Base-by-base conservation (phyloP, 1,140 invertebrate species). In the Lithobius niger region DNA sequence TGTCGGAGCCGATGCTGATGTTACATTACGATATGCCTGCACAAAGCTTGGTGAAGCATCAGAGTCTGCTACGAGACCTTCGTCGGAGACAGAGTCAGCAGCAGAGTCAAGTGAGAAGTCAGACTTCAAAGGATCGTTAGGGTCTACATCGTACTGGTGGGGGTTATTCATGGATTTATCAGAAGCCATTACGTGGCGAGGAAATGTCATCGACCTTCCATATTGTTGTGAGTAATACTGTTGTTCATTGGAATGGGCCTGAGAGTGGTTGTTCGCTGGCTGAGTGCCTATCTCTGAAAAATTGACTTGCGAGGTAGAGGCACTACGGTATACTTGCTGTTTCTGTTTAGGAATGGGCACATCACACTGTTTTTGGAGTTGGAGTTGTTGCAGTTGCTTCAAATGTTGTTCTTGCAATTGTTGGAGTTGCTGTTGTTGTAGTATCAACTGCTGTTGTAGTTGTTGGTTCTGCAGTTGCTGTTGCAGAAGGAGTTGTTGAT, bases 241-340 rank as follows among this genome's bases (percentile, higher is more conserved):
- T 27, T 47, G 45, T 24, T 52, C 47, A 24, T 36, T 36, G n/a
- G 31, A 36, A 36, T 10, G 6, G 6, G 6, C 31, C n/a, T 36
- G 31, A 36, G 31, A n/a, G n/a, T 10, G 6, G n/a, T 36, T 36
- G n/a, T 36, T 36, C 31, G n/a, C 6, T 36, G 6, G 6, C 6
- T 36, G n/a, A 36, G 31, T 6, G 31, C n/a, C 31, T 45, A 18
- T 21, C 4, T 45, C 43, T 18, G 43, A 45, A 10, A 45, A 4
- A 65, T 88, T 84, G 40, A 85, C 83, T 68, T 88, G 85, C 0
- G 85, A 85, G 62, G 88, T 88, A 10, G 86, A 88, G 3, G 85
- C 84, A 63, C 84, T 87, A 25, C 86, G 75, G 60, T 81, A 84
- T 2, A 43, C 51, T 15, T 19, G 24, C 10, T 10, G 43, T 4